Evolutionary conservation across 2,113 vertebrate species (phyloP).

Genomic region (Xenus cinereus): DNA sequence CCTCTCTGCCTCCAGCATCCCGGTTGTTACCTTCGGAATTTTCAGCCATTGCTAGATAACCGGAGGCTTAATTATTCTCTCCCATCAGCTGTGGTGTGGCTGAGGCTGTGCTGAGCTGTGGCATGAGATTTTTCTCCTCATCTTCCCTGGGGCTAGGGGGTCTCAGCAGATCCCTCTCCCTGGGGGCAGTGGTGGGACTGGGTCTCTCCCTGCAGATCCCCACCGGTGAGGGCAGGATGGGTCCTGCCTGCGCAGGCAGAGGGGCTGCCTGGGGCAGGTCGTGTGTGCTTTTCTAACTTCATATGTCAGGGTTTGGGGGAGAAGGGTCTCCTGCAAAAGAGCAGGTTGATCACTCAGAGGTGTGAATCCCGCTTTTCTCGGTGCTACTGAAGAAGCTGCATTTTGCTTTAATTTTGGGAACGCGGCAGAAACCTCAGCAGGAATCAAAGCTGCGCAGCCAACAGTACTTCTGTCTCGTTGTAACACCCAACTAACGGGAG

Average conservation of each 20-base stretch:
- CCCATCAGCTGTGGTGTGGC: accelerated
- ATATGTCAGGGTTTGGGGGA: accelerated
- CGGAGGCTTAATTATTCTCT: neutral
- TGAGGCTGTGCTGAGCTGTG: accelerated
- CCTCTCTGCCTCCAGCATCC: neutral
- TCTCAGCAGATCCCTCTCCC: neutral
- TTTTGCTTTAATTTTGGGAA: neutral
- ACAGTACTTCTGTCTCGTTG: neutral
- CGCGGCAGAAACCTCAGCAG: neutral
- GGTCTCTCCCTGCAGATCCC: neutral
- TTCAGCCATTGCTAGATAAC: neutral
- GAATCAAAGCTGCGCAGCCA: neutral
- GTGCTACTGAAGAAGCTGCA: neutral
- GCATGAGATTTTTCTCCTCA: accelerated
- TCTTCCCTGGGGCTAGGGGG: neutral
- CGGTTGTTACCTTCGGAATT: accelerated
- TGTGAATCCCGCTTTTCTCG: neutral
- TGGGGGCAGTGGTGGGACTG: neutral
- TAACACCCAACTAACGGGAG: neutral
- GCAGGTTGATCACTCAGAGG: neutral
- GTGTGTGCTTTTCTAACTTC: accelerated
- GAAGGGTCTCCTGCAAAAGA: neutral
- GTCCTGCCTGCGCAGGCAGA: neutral
- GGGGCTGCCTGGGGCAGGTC: neutral
- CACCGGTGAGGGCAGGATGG: accelerated